These are phyloP conservation scores for Halichoerus grypus DNA, from an alignment of 2,113 vertebrate genomes.

Conservation along the genomic window DNA sequence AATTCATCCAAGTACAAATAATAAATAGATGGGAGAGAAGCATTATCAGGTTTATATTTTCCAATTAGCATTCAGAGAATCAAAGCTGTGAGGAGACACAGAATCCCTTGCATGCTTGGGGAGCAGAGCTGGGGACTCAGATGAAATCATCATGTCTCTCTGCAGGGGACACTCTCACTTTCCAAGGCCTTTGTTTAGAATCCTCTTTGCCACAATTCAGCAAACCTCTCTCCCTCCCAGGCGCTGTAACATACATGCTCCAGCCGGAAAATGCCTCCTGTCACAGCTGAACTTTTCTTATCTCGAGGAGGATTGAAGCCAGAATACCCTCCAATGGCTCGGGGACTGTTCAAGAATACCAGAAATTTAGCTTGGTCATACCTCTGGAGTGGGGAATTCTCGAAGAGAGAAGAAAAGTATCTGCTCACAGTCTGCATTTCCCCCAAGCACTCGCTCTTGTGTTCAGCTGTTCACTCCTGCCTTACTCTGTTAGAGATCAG, in stretches of 20 bases:
- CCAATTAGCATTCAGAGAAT: slow-evolving; percentile 27
- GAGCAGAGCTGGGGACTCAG: not conserved
- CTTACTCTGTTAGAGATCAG: not conserved
- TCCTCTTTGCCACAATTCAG: not conserved
- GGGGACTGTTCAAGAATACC: not conserved
- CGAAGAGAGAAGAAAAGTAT: not conserved
- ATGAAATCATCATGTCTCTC: not conserved
- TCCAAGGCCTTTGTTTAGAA: not conserved
- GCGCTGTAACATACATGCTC: not conserved
- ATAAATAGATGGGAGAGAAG: slow-evolving; percentile 1
- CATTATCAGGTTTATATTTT: slow-evolving; percentile 27
- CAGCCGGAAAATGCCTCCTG: not conserved
- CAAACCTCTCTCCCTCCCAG: not conserved
- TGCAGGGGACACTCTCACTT: not conserved
- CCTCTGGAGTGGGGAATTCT: not conserved
- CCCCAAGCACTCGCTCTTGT: not conserved
- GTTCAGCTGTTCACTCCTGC: not conserved
- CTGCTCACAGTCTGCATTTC: not conserved
- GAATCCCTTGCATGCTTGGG: not conserved
- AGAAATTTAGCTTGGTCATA: not conserved
- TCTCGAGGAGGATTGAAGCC: slow-evolving; percentile 30
- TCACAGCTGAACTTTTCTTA: slow-evolving; percentile 16
- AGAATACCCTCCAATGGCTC: not conserved
- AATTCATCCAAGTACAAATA: slow-evolving; percentile 62
- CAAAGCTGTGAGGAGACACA: not conserved